Evolutionary conservation across 2,113 vertebrate genomes (phyloP).

Genomic region (Microcebus griseorufus): DNA sequence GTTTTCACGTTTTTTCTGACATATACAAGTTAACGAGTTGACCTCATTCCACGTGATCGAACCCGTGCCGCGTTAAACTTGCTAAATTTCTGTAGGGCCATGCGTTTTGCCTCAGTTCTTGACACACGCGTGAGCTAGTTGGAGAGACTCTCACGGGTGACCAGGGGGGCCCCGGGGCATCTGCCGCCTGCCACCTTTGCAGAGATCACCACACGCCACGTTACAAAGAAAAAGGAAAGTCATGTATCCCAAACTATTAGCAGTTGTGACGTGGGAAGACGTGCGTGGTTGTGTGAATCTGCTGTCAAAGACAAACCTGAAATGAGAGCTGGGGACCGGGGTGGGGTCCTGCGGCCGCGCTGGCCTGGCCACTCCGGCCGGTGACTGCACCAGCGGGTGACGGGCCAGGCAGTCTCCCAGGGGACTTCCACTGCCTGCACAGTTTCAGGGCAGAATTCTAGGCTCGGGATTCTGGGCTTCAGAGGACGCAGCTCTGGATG

Average conservation of each 20-base stretch:
- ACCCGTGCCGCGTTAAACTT: accelerated
- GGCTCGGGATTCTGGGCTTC: neutral
- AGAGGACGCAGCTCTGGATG: accelerated
- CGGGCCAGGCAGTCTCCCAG: accelerated
- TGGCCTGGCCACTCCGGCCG: accelerated
- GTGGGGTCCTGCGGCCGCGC: accelerated
- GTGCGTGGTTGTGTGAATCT: accelerated
- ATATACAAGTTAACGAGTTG: neutral
- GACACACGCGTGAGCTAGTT: neutral
- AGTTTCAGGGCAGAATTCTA: accelerated
- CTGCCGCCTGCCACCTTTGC: accelerated
- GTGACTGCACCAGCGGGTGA: neutral
- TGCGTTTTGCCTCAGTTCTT: neutral
- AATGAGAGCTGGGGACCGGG: accelerated
- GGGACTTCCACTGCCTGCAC: too few relatives aligned
- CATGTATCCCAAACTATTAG: too few relatives aligned
- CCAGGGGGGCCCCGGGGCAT: neutral
- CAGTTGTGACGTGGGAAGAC: accelerated
- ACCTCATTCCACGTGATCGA: too few relatives aligned
- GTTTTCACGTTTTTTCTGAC: neutral
- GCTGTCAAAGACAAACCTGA: neutral
- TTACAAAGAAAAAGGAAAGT: neutral
- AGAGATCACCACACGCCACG: too few relatives aligned
- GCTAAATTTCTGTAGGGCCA: neutral
- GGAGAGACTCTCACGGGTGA: neutral